Percentiles rank a stretch among this genome's conserved stretches.
Conservation (phyloP, 2,888 invertebrate species). For the Epirrhoe alternata region DNA sequence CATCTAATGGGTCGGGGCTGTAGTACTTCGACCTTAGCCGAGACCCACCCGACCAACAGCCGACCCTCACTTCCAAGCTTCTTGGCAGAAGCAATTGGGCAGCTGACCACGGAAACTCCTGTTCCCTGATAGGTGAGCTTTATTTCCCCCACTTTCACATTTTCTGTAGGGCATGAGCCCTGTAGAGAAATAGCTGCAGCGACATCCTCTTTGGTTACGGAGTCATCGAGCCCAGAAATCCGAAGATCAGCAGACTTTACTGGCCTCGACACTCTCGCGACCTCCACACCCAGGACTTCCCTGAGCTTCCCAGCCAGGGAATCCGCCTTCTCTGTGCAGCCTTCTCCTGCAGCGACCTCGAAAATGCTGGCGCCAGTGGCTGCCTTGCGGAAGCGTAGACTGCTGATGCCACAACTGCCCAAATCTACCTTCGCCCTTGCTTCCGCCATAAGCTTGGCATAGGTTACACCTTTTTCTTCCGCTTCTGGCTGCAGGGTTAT, state of each 20-base stretch:
- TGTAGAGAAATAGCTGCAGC: slow-evolving; percentile 19
- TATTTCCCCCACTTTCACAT: slow-evolving; percentile 21
- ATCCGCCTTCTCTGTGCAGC: background rate
- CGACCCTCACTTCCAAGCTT: slow-evolving; percentile 7
- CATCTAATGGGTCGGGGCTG: slow-evolving; percentile 28
- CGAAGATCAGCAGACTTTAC: slow-evolving; percentile 30
- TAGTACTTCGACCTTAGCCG: slow-evolving; percentile 30
- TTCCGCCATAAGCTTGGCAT: background rate
- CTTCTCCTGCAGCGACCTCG: background rate
- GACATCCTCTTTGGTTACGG: slow-evolving; percentile 25
- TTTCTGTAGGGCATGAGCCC: slow-evolving; percentile 10
- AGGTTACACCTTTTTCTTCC: background rate
- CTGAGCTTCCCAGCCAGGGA: background rate
- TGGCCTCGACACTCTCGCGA: slow-evolving; percentile 26
- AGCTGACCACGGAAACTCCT: background rate
- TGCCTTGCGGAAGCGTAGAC: background rate
- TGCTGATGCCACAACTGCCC: background rate
- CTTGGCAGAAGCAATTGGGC: slow-evolving; percentile 19
- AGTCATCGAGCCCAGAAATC: slow-evolving; percentile 38
- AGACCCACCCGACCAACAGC: slow-evolving; percentile 36
- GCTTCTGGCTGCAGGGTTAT: background rate
- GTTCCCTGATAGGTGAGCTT: background rate
- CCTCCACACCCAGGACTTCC: background rate
- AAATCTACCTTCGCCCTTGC: background rate
- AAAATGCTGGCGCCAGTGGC: background rate